Evolutionary conservation across 1,140 invertebrate species (phyloP), one percentile per base, ranked within the genome.

Genomic region (Pachyrhynchus sulphureomaculatus): DNA sequence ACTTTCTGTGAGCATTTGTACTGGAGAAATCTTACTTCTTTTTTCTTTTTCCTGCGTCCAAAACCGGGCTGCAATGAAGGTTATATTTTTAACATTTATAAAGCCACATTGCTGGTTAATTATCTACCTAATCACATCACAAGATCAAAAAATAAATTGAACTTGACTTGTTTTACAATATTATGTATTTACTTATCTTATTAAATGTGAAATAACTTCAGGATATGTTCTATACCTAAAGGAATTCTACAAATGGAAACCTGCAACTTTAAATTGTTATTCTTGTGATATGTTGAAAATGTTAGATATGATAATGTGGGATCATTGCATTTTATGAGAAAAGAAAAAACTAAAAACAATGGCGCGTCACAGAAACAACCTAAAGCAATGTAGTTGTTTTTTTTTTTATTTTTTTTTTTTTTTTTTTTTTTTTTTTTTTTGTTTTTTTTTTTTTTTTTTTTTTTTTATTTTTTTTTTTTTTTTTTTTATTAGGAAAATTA

Each of bases 31-130:
- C 90, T 92, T 92, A 92, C 90, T 92, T 92, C 90, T 91, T 92
- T 92, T 90, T 92, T 91, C 88, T 92, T 91, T 91, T 91, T 92
- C 89, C 90, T 91, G 86, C 89, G 88, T 88, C 89, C 89, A 88
- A 88, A 89, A 88, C 86, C 86, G 83, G 83, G 86, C 87, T 89
- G 87, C 79, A 88, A 88, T 86, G 82, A 82, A 76, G 75, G 72
- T 76, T 71, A 75, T 64, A 75, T 62, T 56, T 75, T 74, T 75
- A 75, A 73, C 73, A 73, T 73, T 58, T 65, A 71, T 64, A 75
- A 74, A 45, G 53, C 53, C 21, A 44, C 53, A 47, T 34, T 23
- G 42, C 24, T 23, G 15, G 2, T 26, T n/a, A 44, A 42, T 33
- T 13, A 33, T 67, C 56, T 60, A 37, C 39, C 49, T 57, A 24